phyloP scores from a whole-genome alignment of 2,888 invertebrate genomes.

The Cheilosia vernalis region DNA sequence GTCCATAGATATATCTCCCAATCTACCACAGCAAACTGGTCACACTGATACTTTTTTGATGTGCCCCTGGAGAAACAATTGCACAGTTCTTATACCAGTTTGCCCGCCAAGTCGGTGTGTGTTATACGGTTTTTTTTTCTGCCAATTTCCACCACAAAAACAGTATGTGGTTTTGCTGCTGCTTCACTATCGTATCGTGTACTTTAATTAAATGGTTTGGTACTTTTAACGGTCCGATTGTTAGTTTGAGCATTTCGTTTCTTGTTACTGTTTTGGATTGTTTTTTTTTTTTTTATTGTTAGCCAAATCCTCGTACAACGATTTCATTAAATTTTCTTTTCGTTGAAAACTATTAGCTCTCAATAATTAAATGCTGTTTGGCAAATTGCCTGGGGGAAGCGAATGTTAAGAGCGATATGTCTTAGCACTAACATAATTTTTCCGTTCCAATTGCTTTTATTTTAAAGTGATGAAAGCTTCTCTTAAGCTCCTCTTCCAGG shows the following conservation, averaged over 20 bases:
- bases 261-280: conserved; percentile 42
- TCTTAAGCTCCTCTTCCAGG: too few relatives aligned
- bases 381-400: too few relatives aligned
- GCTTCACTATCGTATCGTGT: conserved; percentile 30
- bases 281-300: conserved; percentile 22
- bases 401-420: too few relatives aligned
- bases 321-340: conserved; percentile 38
- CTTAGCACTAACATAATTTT: too few relatives aligned
- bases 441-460: too few relatives aligned
- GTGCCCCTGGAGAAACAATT: background rate
- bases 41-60: background rate
- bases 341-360: conserved; percentile 15
- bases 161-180: conserved; percentile 41
- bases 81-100: background rate
- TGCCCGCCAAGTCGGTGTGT: background rate
- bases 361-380: conserved; percentile 8
- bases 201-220: conserved; percentile 67
- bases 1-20: too few relatives aligned
- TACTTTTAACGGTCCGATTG: conserved; percentile 33
- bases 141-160: conserved; percentile 36
- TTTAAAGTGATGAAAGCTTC: too few relatives aligned
- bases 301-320: background rate
- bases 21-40: background rate
- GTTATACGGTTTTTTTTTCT: background rate
- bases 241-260: conserved; percentile 35